These are phyloP conservation scores for Nerophis lumbriciformis DNA, from an alignment of 2,113 vertebrate species.

Conservation along the genomic window DNA sequence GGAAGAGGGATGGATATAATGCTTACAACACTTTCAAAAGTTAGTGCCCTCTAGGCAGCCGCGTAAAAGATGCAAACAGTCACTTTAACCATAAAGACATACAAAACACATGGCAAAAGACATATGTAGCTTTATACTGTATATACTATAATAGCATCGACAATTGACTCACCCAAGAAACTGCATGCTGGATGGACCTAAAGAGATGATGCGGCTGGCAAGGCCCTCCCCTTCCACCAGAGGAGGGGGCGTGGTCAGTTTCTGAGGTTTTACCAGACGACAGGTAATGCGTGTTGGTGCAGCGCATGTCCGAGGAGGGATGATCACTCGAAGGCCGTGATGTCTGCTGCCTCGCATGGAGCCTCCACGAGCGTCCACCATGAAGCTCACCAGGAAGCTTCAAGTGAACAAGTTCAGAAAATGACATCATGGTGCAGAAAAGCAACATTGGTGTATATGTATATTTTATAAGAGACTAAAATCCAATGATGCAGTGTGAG, in stretches of 20 bases:
- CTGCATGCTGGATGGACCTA: slow-evolving; percentile 89
- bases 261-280: slow-evolving; percentile 93
- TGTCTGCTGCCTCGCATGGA: slow-evolving; percentile 95
- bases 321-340: slow-evolving; percentile 86
- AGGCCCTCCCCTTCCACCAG: slow-evolving; percentile 93
- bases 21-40: no score
- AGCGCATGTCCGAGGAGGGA: slow-evolving; percentile 86
- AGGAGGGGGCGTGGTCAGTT: slow-evolving; percentile 81
- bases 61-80: no score
- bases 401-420: neutral
- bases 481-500: neutral
- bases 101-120: neutral
- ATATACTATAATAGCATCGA: no score
- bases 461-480: neutral
- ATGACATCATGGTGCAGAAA: neutral
- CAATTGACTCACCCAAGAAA: slow-evolving; percentile 83
- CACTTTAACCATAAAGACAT: neutral
- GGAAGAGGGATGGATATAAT: no score
- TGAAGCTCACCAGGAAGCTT: slow-evolving; percentile 97
- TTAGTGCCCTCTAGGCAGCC: no score
- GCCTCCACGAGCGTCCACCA: slow-evolving; percentile 94
- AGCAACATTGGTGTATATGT: neutral
- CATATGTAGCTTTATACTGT: no score
- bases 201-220: slow-evolving; percentile 85
- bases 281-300: slow-evolving; percentile 94